These are phyloP conservation scores for Pantelozetes paolii DNA, from an alignment of 2,888 invertebrate species.

Conservation along the genomic window DNA sequence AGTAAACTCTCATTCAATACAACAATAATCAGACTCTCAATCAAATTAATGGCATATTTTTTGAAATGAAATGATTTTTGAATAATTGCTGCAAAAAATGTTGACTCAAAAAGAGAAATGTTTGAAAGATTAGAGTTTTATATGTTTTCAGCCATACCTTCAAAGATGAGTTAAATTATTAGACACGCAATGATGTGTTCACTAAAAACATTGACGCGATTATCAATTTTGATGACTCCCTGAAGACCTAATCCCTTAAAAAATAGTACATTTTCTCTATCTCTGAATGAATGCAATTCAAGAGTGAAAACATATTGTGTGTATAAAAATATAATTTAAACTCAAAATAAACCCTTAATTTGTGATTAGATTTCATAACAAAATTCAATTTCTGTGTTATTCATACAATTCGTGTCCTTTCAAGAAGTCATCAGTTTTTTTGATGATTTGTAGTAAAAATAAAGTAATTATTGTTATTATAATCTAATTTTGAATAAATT, in stretches of 20 bases:
- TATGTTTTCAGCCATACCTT: neutral
- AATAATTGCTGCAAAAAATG: neutral
- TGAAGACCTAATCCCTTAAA: neutral
- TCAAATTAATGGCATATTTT: neutral
- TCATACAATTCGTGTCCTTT: neutral
- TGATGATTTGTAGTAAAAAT: too few species aligned
- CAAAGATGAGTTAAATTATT: neutral
- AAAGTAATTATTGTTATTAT: neutral
- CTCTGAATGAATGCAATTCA: neutral
- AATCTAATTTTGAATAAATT: neutral
- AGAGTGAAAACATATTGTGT: neutral
- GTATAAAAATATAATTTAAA: neutral
- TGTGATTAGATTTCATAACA: neutral
- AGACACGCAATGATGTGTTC: neutral
- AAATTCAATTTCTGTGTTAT: neutral
- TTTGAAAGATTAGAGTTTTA: neutral
- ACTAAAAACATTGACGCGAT: neutral
- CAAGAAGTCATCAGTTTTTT: too few species aligned
- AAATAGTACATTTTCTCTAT: neutral
- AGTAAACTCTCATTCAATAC: neutral
- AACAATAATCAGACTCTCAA: neutral
- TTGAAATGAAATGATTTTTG: neutral
- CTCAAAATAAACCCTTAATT: neutral
- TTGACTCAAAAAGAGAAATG: neutral
- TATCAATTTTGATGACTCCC: conserved; percentile 6